Base-by-base conservation (phyloP, 2,113 vertebrate genomes). In the Artemisiospiza belli region DNA sequence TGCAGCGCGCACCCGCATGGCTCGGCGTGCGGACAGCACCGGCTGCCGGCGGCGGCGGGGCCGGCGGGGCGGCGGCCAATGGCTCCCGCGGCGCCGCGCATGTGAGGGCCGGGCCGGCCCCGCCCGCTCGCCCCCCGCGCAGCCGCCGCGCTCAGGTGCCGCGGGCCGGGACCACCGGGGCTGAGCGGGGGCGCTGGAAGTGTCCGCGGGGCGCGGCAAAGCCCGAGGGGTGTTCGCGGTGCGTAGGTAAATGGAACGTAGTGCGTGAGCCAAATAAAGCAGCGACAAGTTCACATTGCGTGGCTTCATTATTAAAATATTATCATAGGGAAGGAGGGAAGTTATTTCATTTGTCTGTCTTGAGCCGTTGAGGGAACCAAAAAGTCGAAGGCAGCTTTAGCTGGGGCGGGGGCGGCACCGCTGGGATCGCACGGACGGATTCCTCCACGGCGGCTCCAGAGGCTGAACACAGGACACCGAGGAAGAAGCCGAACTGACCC, bases 171-270 rank as follows among this genome's bases (percentile, higher is more conserved):
- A 10, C 9, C 35, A 37, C 47, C 19, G 47, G 10, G 11, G 19
- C 23, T 31, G 41, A 15, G 46, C 31, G 12, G 47, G 10, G 9
- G 13, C 13, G 22, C 21, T 3, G 39, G 12, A 31, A 11, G 21
- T 0, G 73, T 0, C 27, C 10, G 59, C 11, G 6, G 35, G 15
- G 21, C 11, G 52, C 43, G 12, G 62, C 13, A 3, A 5, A 33
- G 64, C 4, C n/a, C 0, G 0, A 0, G n/a, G 28, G 3, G 21
- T 8, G 51, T 20, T 20, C 20, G 33, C 37, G 0, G 10, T 9
- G 76, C 33, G 84, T 81, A 33, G 70, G 51, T n/a, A 14, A 13
- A 43, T 0, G 75, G 11, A 7, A 2, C 3, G 23, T 14, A 2
- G 12, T 10, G 20, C 35, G 33, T 15, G 27, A 47, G 69, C 41